Evolutionary conservation across 2,888 invertebrate genomes (phyloP).

Genomic region (Tethea ocularis): DNA sequence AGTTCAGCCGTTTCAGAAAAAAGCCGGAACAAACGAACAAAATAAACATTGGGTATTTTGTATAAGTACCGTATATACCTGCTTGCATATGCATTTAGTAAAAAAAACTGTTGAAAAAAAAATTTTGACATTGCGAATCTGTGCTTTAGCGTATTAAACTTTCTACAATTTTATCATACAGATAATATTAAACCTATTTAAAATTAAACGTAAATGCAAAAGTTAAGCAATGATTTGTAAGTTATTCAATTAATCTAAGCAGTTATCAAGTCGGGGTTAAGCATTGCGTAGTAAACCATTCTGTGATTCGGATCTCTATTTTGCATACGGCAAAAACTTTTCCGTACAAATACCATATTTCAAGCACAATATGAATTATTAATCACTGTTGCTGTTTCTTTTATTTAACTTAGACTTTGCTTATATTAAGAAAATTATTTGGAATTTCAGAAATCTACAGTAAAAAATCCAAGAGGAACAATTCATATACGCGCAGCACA

Average conservation of each 20-base stretch:
- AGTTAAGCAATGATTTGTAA: slow-evolving; percentile 1
- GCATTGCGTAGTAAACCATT: slow-evolving; percentile 4
- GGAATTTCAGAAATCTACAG: background rate
- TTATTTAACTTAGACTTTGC: background rate
- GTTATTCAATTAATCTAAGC: slow-evolving; percentile 3
- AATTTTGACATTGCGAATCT: too few relatives aligned
- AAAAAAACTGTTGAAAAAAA: too few relatives aligned
- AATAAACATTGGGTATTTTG: too few relatives aligned
- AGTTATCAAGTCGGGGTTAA: slow-evolving; percentile 5
- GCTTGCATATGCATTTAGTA: too few relatives aligned
- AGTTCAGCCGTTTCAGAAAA: too few relatives aligned
- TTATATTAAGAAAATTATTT: background rate
- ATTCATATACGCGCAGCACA: too few relatives aligned
- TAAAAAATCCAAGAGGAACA: too few relatives aligned
- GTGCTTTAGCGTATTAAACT: background rate
- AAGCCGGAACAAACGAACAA: too few relatives aligned
- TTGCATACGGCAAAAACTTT: slow-evolving; percentile 2
- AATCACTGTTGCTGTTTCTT: background rate
- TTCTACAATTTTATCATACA: background rate
- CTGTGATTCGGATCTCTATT: slow-evolving; percentile 1
- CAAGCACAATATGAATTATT: slow-evolving; percentile 3
- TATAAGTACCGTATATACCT: too few relatives aligned
- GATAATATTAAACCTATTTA: background rate
- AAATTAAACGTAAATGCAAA: background rate
- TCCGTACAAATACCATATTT: background rate